Conservation (phyloP, 2,888 invertebrate species). For the Lomographa bimaculata region DNA sequence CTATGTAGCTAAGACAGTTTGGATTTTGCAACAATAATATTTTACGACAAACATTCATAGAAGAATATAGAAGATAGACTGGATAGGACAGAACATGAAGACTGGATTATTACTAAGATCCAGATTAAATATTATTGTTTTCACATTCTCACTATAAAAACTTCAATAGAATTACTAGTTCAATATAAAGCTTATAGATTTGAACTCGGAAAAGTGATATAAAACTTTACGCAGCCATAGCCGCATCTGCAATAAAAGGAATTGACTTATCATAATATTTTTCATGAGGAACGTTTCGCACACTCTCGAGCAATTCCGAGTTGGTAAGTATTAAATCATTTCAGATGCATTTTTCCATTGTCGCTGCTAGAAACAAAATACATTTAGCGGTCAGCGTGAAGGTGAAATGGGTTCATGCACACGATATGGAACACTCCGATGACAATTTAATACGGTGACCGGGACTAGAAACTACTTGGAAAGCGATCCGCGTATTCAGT, state of each 20-base stretch:
- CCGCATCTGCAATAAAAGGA: conserved; percentile 40
- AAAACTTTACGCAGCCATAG: conserved; percentile 33
- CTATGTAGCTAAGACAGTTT: too few relatives aligned
- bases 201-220: conserved; percentile 24
- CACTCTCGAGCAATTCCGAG: conserved; percentile 35
- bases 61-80: too few relatives aligned
- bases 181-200: conserved; percentile 24
- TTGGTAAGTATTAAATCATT: conserved; percentile 42
- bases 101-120: conserved; percentile 9
- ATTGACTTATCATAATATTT: conserved; percentile 42
- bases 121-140: conserved; percentile 14
- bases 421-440: conserved; percentile 37
- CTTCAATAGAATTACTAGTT: conserved; percentile 8
- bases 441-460: conserved; percentile 36
- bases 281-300: conserved; percentile 39
- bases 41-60: conserved; percentile 6
- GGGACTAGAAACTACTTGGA: conserved; percentile 20
- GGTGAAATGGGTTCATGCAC: conserved; percentile 39
- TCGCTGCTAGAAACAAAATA: conserved; percentile 22
- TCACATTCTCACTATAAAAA: conserved; percentile 8
- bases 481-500: conserved; percentile 19
- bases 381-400: conserved; percentile 37
- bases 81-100: conserved; percentile 2
- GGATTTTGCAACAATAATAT: conserved; percentile 6
- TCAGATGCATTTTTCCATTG: conserved; percentile 34